Percentiles rank a stretch among this genome's conserved stretches.
phyloP scores from a whole-genome alignment of 2,113 vertebrate genomes.

The Ia io region DNA sequence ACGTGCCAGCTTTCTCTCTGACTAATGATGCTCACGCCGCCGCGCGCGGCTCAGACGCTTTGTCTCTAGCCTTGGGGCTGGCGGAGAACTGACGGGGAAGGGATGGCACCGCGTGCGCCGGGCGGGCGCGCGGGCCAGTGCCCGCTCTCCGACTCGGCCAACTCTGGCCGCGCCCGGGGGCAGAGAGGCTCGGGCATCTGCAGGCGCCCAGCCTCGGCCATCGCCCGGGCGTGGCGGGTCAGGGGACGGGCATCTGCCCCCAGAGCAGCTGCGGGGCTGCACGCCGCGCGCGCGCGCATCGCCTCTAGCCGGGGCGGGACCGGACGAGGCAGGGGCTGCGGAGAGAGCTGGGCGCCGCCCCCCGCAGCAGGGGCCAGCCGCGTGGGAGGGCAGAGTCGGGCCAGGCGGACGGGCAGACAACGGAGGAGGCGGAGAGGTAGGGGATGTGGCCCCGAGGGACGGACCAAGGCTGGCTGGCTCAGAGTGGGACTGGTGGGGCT shows the following conservation, averaged over 20 bases:
- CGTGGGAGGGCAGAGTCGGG: slow-evolving; percentile 47
- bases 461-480: neutral
- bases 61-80: slow-evolving; percentile 61
- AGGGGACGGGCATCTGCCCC: neutral
- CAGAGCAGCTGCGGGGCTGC: neutral
- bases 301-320: slow-evolving; percentile 2
- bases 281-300: neutral
- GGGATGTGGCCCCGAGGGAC: neutral
- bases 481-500: neutral
- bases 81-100: neutral
- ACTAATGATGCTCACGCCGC: slow-evolving; percentile 59
- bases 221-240: neutral
- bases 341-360: slow-evolving; percentile 63
- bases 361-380: slow-evolving; percentile 39
- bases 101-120: neutral
- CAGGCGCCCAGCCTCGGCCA: neutral
- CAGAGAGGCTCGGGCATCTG: neutral
- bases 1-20: slow-evolving; percentile 51
- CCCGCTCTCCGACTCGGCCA: neutral
- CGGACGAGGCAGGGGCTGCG: neutral
- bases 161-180: neutral
- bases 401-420: neutral
- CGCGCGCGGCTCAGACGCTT: slow-evolving; percentile 64
- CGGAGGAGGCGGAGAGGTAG: slow-evolving; percentile 17
- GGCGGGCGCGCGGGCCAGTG: neutral